These are phyloP conservation scores for Drosophila serrata DNA, from an alignment of 1,140 invertebrate genomes.

Conservation along the genomic window DNA sequence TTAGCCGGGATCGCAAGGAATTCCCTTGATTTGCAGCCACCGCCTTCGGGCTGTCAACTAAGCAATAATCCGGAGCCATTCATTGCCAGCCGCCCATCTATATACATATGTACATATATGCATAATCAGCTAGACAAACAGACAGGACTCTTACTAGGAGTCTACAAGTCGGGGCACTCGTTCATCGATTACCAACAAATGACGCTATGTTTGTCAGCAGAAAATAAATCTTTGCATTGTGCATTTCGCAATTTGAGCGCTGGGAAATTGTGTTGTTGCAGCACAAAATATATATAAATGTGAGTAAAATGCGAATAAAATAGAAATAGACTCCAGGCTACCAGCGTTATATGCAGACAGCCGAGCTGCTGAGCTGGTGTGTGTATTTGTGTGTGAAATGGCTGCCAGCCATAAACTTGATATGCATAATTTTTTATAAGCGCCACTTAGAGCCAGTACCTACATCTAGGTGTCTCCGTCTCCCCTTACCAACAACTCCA, in stretches of 20 bases:
- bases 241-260: slow-evolving; percentile 60
- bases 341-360: slow-evolving; percentile 19
- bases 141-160: not conserved
- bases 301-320: slow-evolving; percentile 43
- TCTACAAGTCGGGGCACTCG: slow-evolving; percentile 48
- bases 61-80: slow-evolving; percentile 57
- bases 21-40: slow-evolving; percentile 59
- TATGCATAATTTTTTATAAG: slow-evolving; percentile 79
- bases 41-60: slow-evolving; percentile 47
- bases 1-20: slow-evolving; percentile 57
- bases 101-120: not conserved
- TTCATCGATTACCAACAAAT: slow-evolving; percentile 75
- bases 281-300: slow-evolving; percentile 52
- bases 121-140: slow-evolving; percentile 68
- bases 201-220: slow-evolving; percentile 78
- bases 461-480: slow-evolving; percentile 21
- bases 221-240: slow-evolving; percentile 84
- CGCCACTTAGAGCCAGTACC: slow-evolving; percentile 51
- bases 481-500: not conserved
- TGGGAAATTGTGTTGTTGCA: slow-evolving; percentile 48
- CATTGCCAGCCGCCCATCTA: slow-evolving; percentile 41
- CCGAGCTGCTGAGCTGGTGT: slow-evolving; percentile 4
- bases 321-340: slow-evolving; percentile 33
- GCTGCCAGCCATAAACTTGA: slow-evolving; percentile 71
- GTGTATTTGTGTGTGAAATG: slow-evolving; percentile 41